Base-by-base conservation (phyloP, 2,888 invertebrate species). In the Prosapia bicincta region DNA sequence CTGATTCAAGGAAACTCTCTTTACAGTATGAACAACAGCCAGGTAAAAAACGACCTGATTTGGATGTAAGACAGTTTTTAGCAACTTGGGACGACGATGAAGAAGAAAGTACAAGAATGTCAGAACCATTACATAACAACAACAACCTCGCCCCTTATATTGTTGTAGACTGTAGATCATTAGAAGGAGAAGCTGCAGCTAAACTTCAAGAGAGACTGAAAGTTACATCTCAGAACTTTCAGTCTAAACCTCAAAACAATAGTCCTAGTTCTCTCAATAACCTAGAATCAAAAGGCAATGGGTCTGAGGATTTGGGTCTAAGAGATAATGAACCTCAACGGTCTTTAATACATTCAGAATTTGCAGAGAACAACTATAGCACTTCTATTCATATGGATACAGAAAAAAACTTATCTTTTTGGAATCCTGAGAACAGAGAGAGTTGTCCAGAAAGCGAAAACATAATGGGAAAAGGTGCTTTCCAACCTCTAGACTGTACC, bases 1-100 rank as follows among this genome's bases (percentile, higher is more conserved):
- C 74, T 23, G 74, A 74, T 69, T 38, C 69, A 0, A 43, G 69
- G 1, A 74, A 74, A 65, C 6, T 30, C 1, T 32, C n/a, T n/a
- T 32, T 73, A 25, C 73, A 73, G 43, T 74, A 74, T 69, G 74
- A 74, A 65, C 65, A 54, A 23, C 54, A 54, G 20, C 69, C 74
- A 28, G 74, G 74, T 26, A 76, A 76, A 28, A 76, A 76, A 54
- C 26, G 71, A 23, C 76, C 76, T 0, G 71, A 76, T 23, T 70
- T 76, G 25, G 76, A 76, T 38, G 74, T 76, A 10, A 69, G 76
- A 38, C 76, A 76, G 66, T 76, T 74, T 25, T 68, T 76, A 25
- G 70, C 73, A 0, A 76, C 76, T 24, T 76, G 76, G 76, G 73
- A 76, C 23, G 76, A 76, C 54, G 76, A 76, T 25, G 76, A 76